These are phyloP conservation scores for Cinclus cinclus DNA, from an alignment of 2,113 vertebrate genomes.

Conservation along the genomic window DNA sequence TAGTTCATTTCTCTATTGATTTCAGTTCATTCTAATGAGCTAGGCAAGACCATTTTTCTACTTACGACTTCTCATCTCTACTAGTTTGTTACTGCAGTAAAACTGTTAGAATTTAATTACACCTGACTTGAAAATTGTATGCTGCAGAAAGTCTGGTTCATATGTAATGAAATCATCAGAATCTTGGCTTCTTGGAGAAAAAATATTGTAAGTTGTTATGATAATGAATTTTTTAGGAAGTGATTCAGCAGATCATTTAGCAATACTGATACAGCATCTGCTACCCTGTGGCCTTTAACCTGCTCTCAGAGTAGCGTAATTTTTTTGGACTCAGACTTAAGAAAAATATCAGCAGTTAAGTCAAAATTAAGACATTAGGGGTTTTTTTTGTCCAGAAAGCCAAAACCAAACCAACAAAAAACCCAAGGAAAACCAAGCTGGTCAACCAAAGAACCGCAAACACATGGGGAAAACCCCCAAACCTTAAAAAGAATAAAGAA, in stretches of 20 bases:
- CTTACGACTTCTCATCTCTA: not conserved
- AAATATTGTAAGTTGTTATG: not conserved
- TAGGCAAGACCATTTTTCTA: not conserved
- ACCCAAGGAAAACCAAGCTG: not conserved
- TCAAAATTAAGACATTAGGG: not conserved
- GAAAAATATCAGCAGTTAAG: not conserved
- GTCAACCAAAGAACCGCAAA: not conserved
- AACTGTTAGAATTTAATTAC: not conserved
- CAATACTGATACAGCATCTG: not conserved
- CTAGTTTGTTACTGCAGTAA: not conserved
- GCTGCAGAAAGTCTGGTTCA: not conserved
- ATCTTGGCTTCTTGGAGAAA: not conserved
- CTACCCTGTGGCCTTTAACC: not conserved
- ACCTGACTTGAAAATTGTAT: not conserved
- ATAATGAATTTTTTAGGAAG: not conserved
- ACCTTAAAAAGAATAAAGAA: not conserved
- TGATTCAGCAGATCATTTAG: not conserved
- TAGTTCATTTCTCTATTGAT: not conserved
- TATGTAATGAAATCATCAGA: not conserved
- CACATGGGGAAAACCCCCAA: accelerated
- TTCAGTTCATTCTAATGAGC: not conserved
- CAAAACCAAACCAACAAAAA: not conserved
- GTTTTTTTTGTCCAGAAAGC: not conserved
- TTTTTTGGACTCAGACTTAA: not conserved
- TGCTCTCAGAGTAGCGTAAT: not conserved